These are phyloP conservation scores for Neostethus bicornis DNA, from an alignment of 2,797 vertebrate genomes.

Conservation along the genomic window DNA sequence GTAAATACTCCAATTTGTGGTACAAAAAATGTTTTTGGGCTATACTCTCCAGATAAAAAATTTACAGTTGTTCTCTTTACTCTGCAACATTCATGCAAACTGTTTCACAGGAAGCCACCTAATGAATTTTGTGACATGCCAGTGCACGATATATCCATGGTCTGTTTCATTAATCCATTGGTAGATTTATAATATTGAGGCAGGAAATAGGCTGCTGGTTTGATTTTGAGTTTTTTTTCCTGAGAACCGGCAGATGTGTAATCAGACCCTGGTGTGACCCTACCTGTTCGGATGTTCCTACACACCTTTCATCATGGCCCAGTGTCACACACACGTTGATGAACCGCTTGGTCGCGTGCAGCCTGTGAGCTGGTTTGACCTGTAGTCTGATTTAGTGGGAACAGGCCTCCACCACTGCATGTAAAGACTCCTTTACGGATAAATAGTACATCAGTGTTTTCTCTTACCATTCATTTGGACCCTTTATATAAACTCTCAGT, in stretches of 20 bases:
- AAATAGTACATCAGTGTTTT: slow-evolving; percentile 32
- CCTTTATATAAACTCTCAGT: slow-evolving; percentile 50
- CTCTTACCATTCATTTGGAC: slow-evolving; percentile 43
- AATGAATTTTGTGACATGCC: slow-evolving; percentile 24
- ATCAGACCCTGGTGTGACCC: slow-evolving; percentile 73
- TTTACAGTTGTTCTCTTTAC: slow-evolving; percentile 50
- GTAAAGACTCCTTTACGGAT: slow-evolving; percentile 10
- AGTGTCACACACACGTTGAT: slow-evolving; percentile 63
- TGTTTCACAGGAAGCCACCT: slow-evolving; percentile 23
- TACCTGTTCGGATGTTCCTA: slow-evolving; percentile 68
- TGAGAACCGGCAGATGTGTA: slow-evolving; percentile 74
- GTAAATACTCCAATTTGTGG: slow-evolving; percentile 43
- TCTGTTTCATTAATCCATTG: slow-evolving; percentile 35
- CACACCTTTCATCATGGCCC: slow-evolving; percentile 60
- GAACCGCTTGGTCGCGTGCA: slow-evolving; percentile 57
- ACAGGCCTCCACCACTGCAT: slow-evolving; percentile 37
- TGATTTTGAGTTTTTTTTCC: slow-evolving; percentile 43
- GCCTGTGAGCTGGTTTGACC: slow-evolving; percentile 45
- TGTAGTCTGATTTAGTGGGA: slow-evolving; percentile 61
- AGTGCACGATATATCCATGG: slow-evolving; percentile 3
- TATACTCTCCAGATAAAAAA: slow-evolving; percentile 33
- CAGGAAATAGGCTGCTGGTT: slow-evolving; percentile 43
- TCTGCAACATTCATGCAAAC: slow-evolving; percentile 32
- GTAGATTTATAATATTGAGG: slow-evolving; percentile 34
- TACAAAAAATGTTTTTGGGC: slow-evolving; percentile 53